phyloP scores from a whole-genome alignment of 23 tunicate species.

The Ascidia mentula region DNA sequence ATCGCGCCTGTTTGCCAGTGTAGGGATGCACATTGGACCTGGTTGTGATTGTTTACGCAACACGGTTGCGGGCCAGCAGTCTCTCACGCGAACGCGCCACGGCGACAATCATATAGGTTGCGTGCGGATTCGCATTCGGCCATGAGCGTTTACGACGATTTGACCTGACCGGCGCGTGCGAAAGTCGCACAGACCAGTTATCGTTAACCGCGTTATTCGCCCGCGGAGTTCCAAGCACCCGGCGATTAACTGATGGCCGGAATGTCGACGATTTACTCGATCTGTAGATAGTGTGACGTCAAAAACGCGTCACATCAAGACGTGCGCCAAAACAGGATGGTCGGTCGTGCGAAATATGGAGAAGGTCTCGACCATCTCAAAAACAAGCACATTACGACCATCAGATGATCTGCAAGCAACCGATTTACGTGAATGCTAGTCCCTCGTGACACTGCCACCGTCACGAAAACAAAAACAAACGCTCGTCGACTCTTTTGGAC shows the following conservation, averaged over 20 bases:
- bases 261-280: not conserved
- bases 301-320: conserved; percentile 3
- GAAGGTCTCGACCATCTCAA: too few relatives aligned
- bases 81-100: not conserved
- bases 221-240: conserved; percentile 1
- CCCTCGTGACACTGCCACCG: too few relatives aligned
- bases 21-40: not conserved
- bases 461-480: too few relatives aligned
- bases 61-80: not conserved
- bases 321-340: conserved; percentile 3
- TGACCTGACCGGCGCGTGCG: not conserved
- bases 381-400: too few relatives aligned
- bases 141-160: not conserved
- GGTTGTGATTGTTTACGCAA: not conserved
- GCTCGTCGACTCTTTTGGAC: too few relatives aligned
- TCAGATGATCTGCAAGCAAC: too few relatives aligned
- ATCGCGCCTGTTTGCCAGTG: not conserved
- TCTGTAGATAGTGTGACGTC: conserved; percentile 1
- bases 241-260: conserved; percentile 2
- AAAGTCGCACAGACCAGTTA: not conserved
- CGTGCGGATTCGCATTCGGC: not conserved
- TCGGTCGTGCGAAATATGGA: conserved; percentile 1
- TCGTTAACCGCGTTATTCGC: conserved; percentile 5
- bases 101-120: not conserved
- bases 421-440: too few relatives aligned